Percentiles rank a stretch among this genome's conserved stretches.
phyloP scores from a whole-genome alignment of 1,140 invertebrate species.

The Lordiphosa stackelbergi region DNA sequence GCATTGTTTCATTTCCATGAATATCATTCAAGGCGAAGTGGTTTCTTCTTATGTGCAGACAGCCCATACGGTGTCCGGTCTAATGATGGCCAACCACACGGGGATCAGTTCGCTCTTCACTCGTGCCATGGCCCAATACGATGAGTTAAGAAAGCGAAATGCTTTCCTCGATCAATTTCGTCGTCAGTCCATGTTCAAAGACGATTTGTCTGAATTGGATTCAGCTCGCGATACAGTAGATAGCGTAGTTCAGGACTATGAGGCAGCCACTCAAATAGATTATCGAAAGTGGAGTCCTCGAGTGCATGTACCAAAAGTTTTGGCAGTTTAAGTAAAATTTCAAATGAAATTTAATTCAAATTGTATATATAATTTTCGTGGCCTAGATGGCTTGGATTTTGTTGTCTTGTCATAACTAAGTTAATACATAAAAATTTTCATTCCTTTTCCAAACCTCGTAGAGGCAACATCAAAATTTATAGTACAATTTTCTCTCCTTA shows the following conservation, averaged over 20 bases:
- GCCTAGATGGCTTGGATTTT: too few species aligned
- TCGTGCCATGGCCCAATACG: constrained; percentile 92
- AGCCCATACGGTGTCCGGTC: constrained; percentile 95
- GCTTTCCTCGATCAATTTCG: constrained; percentile 97
- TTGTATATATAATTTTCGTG: too few species aligned
- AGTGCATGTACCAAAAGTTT: constrained; percentile 8
- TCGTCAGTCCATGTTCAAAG: constrained; percentile 94
- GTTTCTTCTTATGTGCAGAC: constrained; percentile 96
- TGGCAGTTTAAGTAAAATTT: neutral
- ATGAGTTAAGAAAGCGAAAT: constrained; percentile 95
- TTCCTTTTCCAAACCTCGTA: too few species aligned
- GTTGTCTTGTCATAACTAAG: too few species aligned
- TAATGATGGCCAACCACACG: constrained; percentile 98
- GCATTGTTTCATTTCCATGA: constrained; percentile 98
- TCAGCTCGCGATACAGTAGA: constrained; percentile 93
- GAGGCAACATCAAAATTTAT: too few species aligned
- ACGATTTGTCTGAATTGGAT: constrained; percentile 94
- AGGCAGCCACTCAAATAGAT: constrained; percentile 93
- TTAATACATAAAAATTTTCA: too few species aligned
- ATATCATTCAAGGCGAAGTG: constrained; percentile 91
- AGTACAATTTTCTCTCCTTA: too few species aligned
- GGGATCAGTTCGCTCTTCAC: constrained; percentile 89
- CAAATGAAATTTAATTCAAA: neutral
- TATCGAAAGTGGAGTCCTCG: constrained; percentile 83
- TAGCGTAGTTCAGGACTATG: constrained; percentile 95